phyloP scores from a whole-genome alignment of 2,888 invertebrate species.

The Melieria crassipennis region DNA sequence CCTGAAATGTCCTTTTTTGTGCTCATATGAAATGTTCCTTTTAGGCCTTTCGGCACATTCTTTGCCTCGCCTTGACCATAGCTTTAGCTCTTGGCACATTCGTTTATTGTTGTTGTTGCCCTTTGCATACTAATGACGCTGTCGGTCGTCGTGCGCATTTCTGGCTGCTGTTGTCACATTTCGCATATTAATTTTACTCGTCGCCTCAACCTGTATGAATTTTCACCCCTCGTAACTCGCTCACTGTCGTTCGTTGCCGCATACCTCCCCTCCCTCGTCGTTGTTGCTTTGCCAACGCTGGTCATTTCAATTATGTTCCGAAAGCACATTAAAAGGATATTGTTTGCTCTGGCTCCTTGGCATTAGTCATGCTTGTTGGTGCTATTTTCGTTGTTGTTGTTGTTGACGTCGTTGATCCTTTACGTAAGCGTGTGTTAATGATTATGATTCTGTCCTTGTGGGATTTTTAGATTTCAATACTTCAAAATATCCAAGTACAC shows the following conservation, averaged over 20 bases:
- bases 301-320: conserved; percentile 34
- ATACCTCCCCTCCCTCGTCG: not conserved
- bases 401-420: conserved; percentile 14
- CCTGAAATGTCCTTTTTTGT: too few relatives aligned
- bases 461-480: conserved; percentile 16
- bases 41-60: too few relatives aligned
- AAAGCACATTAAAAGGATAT: conserved; percentile 25
- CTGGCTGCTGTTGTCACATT: conserved; percentile 20
- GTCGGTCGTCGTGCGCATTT: too few relatives aligned
- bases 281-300: conserved; percentile 14
- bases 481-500: not conserved
- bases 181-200: conserved; percentile 33
- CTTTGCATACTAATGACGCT: too few relatives aligned
- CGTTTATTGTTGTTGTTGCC: too few relatives aligned
- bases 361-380: not conserved
- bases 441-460: conserved; percentile 33
- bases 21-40: too few relatives aligned
- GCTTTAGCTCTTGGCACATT: too few relatives aligned
- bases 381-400: not conserved
- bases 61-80: too few relatives aligned
- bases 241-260: not conserved
- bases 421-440: conserved; percentile 37
- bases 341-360: not conserved
- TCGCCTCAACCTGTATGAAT: not conserved
- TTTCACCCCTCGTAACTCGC: not conserved